Evolutionary conservation across 1,140 invertebrate genomes (phyloP).

Genomic region (Hyphantria cunea): DNA sequence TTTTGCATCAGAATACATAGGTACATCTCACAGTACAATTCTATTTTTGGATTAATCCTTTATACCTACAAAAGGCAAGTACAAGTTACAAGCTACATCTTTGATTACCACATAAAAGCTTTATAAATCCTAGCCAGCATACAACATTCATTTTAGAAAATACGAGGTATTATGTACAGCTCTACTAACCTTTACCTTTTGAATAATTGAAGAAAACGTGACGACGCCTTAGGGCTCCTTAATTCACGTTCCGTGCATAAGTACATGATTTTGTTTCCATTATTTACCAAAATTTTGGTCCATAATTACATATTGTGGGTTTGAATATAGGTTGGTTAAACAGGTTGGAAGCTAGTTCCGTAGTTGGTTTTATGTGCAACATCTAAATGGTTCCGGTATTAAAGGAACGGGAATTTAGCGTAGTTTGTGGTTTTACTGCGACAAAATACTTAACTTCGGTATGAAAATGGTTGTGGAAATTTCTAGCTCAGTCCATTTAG

Average conservation of each 20-base stretch:
- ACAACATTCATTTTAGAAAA: not conserved
- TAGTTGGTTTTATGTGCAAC: not conserved
- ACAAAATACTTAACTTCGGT: conserved; percentile 34
- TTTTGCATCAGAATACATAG: too few relatives aligned
- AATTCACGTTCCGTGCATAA: conserved; percentile 40
- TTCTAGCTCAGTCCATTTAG: conserved; percentile 22
- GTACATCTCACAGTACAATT: too few relatives aligned
- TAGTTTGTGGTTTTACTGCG: conserved; percentile 37
- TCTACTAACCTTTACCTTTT: conserved; percentile 29
- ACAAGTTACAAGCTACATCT: too few relatives aligned
- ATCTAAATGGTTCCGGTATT: conserved; percentile 15
- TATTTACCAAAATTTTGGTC: conserved; percentile 33
- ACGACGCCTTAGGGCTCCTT: conserved; percentile 31
- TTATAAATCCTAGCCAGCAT: too few relatives aligned
- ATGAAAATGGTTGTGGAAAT: conserved; percentile 10
- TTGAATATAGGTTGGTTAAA: conserved; percentile 21
- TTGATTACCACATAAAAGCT: too few relatives aligned
- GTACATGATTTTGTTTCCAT: conserved; percentile 37
- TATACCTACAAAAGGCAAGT: too few relatives aligned
- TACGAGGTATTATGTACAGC: not conserved
- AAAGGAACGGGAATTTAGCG: conserved; percentile 31
- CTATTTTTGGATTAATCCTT: too few relatives aligned
- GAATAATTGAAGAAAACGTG: conserved; percentile 36
- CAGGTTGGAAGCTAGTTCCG: conserved; percentile 9
- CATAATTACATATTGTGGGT: conserved; percentile 32